Evolutionary conservation across 2,888 invertebrate species (phyloP).

Genomic region (Andrena hattorfiana): DNA sequence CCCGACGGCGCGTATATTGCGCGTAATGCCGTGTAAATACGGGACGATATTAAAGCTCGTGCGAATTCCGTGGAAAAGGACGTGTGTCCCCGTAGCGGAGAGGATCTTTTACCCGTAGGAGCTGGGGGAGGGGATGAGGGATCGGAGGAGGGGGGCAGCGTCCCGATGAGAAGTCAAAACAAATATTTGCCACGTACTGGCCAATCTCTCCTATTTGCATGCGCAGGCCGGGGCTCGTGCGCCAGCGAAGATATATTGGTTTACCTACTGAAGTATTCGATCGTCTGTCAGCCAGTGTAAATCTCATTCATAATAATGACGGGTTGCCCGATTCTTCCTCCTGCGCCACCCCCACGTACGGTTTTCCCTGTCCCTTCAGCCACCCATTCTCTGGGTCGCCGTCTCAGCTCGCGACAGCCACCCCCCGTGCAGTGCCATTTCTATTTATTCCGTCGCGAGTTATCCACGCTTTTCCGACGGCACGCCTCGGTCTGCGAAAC

Average conservation of each 20-base stretch:
- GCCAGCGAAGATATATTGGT: constrained; percentile 66
- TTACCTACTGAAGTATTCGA: constrained; percentile 75
- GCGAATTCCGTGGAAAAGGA: constrained; percentile 52
- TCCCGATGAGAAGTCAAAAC: constrained; percentile 68
- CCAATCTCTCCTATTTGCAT: constrained; percentile 72
- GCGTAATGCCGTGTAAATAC: constrained; percentile 65
- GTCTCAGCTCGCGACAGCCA: constrained; percentile 24
- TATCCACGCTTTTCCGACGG: not conserved
- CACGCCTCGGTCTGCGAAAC: not conserved
- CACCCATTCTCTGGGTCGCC: not conserved
- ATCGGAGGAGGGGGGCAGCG: constrained; percentile 8
- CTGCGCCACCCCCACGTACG: not conserved
- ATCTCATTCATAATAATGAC: constrained; percentile 74
- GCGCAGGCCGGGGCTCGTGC: constrained; percentile 36
- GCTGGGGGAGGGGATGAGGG: too few species aligned
- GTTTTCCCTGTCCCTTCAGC: not conserved
- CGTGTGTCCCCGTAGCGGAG: constrained; percentile 20
- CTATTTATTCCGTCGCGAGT: constrained; percentile 36
- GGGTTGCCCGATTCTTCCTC: constrained; percentile 22
- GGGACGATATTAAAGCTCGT: constrained; percentile 66
- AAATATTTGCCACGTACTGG: constrained; percentile 74
- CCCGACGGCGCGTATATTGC: constrained; percentile 39
- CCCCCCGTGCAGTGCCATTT: not conserved
- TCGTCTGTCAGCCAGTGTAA: constrained; percentile 72
- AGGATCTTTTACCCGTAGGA: constrained; percentile 27